Base-by-base conservation (phyloP, 1,140 invertebrate species). In the Eriocheir sinensis region DNA sequence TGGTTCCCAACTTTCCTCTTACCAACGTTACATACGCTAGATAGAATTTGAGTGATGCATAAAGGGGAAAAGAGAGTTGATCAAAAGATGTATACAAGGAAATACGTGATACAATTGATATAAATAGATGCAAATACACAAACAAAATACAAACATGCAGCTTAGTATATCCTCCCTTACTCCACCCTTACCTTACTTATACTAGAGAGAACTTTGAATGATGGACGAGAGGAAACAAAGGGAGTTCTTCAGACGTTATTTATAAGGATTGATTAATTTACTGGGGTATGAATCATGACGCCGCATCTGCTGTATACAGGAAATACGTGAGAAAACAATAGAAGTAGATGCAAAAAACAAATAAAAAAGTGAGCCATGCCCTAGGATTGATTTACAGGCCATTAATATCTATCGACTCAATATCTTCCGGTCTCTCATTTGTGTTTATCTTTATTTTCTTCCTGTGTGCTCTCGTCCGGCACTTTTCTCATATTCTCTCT, bases 81-180 rank as follows among this genome's bases (percentile, higher is more conserved):
- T 85, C n/a, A 1, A 85, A 1, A 85, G 1, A 85, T 4, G 36
- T 85, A 4, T 85, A 85, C 36, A 85, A 1, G 36, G 1, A 85
- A 1, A 85, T 34, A 85, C 0, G 36, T 85, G 36, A 30, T 30
- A 30, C n/a, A 30, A 85, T 85, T 1, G n/a, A 4, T 85, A 85
- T 85, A 85, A 30, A 85, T 85, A 85, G n/a, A 85, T 85, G 36
- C 36, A 85, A 30, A 85, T 85, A 85, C 36, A 85, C 36, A 85
- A 72, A 12, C 12, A 30, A 85, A 30, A 85, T 85, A 85, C 36
- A 85, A 30, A 85, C 36, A 85, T 85, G 36, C 36, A 85, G n/a
- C n/a, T 85, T 30, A 30, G 36, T 85, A 85, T 85, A 85, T 72
- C 12, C 27, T 12, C 27, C 12, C 27, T 12, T 72, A 72, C 27